Percentiles rank a stretch among this genome's conserved stretches.
Evolutionary conservation across 2,888 invertebrate genomes (phyloP).

Genomic region (Ariolimax columbianus): DNA sequence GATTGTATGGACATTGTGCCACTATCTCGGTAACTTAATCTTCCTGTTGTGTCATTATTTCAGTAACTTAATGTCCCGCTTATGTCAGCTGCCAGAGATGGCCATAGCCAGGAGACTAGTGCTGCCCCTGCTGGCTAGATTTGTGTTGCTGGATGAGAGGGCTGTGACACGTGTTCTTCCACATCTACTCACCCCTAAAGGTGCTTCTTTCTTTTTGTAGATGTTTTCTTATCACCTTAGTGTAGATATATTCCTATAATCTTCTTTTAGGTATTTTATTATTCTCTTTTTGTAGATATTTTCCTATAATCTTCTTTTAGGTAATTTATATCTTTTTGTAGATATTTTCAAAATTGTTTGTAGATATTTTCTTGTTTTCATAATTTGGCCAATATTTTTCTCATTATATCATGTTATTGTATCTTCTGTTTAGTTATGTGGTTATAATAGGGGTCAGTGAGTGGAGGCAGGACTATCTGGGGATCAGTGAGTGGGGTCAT

Average conservation of each 20-base stretch:
- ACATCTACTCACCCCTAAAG: constrained; percentile 85
- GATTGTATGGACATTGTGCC: too few species aligned
- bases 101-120: constrained; percentile 90
- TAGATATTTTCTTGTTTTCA: too few species aligned
- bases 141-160: constrained; percentile 89
- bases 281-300: too few species aligned
- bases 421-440: too few species aligned
- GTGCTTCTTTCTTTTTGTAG: constrained; percentile 81
- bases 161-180: constrained; percentile 87
- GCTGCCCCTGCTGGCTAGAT: constrained; percentile 87
- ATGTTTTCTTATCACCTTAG: background rate
- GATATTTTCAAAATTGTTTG: too few species aligned
- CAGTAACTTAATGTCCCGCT: constrained; percentile 84
- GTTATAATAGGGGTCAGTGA: too few species aligned
- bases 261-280: background rate
- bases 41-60: background rate
- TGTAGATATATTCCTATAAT: background rate
- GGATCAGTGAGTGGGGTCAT: too few species aligned
- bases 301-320: too few species aligned
- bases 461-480: too few species aligned
- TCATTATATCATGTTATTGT: too few species aligned
- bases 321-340: too few species aligned
- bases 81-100: constrained; percentile 87
- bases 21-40: background rate
- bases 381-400: too few species aligned